Conservation (phyloP, 1,140 invertebrate genomes). For the Choristoneura fumiferana region DNA sequence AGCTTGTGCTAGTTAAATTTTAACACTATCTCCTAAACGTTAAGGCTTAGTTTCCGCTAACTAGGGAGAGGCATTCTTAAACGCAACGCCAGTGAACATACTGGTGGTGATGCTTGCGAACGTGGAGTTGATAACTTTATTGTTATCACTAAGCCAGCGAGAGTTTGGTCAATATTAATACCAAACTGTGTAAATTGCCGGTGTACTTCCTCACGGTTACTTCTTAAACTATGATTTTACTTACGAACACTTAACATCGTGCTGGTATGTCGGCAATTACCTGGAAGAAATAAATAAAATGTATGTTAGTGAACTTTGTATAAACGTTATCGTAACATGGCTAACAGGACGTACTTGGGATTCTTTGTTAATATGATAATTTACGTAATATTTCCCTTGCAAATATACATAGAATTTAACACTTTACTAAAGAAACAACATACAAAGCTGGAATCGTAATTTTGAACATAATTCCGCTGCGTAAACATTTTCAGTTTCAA, state of each 20-base stretch:
- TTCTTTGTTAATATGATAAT: too few species aligned
- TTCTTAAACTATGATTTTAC: not conserved
- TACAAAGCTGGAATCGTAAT: not conserved
- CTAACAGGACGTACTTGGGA: too few species aligned
- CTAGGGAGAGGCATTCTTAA: too few species aligned
- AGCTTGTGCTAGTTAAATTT: slow-evolving; percentile 32
- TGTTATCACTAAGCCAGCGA: slow-evolving; percentile 32
- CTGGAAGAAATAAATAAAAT: not conserved
- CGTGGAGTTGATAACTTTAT: slow-evolving; percentile 42
- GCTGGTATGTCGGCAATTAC: not conserved
- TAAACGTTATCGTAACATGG: not conserved
- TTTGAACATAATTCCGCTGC: slow-evolving; percentile 6
- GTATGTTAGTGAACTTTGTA: not conserved
- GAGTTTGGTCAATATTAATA: slow-evolving; percentile 1
- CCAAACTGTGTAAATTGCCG: not conserved
- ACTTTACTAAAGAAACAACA: too few species aligned
- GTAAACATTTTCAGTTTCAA: slow-evolving; percentile 23
- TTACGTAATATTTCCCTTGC: too few species aligned
- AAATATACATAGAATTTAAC: not conserved
- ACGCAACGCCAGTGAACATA: slow-evolving; percentile 33
- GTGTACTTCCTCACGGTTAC: not conserved
- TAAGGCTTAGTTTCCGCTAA: slow-evolving; percentile 35
- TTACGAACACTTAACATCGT: not conserved
- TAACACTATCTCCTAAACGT: slow-evolving; percentile 28
- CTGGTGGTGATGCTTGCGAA: slow-evolving; percentile 31